A percentile compares a stretch with the other conserved stretches of the same genome.
These are phyloP conservation scores for Propsilocerus akamusi DNA, from an alignment of 1,140 invertebrate genomes.

Conservation along the genomic window DNA sequence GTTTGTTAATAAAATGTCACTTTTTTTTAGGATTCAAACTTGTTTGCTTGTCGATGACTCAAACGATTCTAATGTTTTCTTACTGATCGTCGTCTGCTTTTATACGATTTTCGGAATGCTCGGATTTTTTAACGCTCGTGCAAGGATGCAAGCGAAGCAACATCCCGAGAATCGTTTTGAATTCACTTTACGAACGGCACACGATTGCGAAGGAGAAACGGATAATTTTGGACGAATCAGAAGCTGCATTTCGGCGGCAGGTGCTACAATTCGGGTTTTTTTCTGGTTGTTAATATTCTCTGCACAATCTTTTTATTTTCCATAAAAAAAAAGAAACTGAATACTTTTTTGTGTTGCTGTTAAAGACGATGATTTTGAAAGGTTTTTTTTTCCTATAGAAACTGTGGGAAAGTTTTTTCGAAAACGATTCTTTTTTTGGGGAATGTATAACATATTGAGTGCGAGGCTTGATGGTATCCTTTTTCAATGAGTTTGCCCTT, in stretches of 20 bases:
- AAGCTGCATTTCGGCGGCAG: not conserved
- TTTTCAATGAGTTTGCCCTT: too few relatives aligned
- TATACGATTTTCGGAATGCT: not conserved
- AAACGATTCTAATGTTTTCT: not conserved
- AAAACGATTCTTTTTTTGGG: not conserved
- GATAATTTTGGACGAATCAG: not conserved
- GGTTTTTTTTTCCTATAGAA: not conserved
- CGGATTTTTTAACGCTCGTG: too few relatives aligned
- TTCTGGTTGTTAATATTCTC: not conserved
- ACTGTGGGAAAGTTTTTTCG: slow-evolving; percentile 4
- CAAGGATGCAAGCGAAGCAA: too few relatives aligned
- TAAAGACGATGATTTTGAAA: too few relatives aligned
- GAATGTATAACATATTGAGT: not conserved
- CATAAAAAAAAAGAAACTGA: slow-evolving; percentile 1
- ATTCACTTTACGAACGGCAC: not conserved
- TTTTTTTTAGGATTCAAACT: not conserved
- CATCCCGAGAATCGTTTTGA: too few relatives aligned
- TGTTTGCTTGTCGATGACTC: not conserved
- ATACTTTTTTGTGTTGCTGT: slow-evolving; percentile 2
- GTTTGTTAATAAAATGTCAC: not conserved
- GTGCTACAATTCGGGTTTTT: not conserved
- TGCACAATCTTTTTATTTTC: not conserved
- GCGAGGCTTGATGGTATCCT: too few relatives aligned
- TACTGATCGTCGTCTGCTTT: not conserved
- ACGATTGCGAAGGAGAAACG: not conserved